phyloP scores from a whole-genome alignment of 2,797 vertebrate genomes.

The Spea hammondii region DNA sequence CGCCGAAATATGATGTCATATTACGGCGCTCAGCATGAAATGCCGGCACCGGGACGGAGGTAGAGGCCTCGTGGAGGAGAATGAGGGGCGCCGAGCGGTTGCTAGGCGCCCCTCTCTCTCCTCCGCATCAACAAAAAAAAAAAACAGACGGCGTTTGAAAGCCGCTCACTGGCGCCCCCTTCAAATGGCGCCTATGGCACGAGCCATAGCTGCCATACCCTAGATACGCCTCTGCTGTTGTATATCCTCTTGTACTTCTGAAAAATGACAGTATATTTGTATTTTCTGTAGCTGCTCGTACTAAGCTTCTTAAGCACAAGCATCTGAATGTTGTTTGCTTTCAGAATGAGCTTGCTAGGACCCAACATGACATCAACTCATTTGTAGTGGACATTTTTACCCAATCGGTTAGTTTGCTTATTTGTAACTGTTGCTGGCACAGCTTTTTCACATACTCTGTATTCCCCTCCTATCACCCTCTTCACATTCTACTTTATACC shows the following conservation, averaged over 20 bases:
- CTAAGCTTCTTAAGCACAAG: slow-evolving; percentile 81
- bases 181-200: no score
- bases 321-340: slow-evolving; percentile 88
- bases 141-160: no score
- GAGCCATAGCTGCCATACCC: no score
- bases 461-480: not conserved
- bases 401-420: slow-evolving; percentile 72
- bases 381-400: slow-evolving; percentile 85
- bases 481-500: not conserved
- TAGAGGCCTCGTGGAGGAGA: no score
- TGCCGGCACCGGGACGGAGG: no score
- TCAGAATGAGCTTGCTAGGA: slow-evolving; percentile 86
- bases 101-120: no score
- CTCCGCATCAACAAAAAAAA: no score
- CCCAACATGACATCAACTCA: slow-evolving; percentile 83
- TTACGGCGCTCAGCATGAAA: no score
- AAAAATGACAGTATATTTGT: not conserved
- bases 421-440: not conserved
- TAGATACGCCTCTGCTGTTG: no score
- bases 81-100: no score
- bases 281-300: slow-evolving; percentile 70
- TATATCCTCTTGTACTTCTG: not conserved
- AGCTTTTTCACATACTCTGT: not conserved
- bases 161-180: no score
- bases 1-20: no score